These are phyloP conservation scores for Lophius piscatorius DNA, from an alignment of 2,113 vertebrate genomes.

Conservation along the genomic window DNA sequence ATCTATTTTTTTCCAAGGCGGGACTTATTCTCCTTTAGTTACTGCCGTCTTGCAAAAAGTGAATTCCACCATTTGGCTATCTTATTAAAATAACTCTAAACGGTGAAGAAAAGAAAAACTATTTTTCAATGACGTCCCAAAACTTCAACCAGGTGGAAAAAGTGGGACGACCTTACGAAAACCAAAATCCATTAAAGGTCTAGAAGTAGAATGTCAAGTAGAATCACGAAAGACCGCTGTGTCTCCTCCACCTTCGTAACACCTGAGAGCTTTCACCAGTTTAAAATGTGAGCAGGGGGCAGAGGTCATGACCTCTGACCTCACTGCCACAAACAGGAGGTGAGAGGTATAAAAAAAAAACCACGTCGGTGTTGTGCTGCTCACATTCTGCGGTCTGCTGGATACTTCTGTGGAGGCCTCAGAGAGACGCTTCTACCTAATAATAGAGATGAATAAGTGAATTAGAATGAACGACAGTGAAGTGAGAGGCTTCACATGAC, in stretches of 20 bases:
- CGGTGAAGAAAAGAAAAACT: too few relatives aligned
- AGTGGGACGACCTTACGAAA: too few relatives aligned
- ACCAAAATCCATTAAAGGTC: too few relatives aligned
- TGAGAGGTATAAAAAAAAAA: not conserved
- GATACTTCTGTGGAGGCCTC: not conserved
- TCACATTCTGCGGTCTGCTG: not conserved
- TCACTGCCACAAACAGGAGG: not conserved
- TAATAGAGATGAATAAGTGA: conserved; percentile 25
- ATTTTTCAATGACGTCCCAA: too few relatives aligned
- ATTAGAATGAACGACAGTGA: not conserved
- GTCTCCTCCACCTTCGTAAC: conserved; percentile 1
- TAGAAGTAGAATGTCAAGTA: not conserved
- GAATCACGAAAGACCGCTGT: not conserved
- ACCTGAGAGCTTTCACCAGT: conserved; percentile 10
- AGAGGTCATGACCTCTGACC: not conserved
- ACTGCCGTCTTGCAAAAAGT: too few relatives aligned
- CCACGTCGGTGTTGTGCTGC: not conserved
- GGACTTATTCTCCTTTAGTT: too few relatives aligned
- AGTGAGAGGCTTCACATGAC: too few relatives aligned
- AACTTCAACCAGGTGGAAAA: too few relatives aligned
- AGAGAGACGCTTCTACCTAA: conserved; percentile 10
- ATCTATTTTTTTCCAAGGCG: too few relatives aligned
- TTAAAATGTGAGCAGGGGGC: not conserved
- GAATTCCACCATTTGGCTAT: too few relatives aligned
- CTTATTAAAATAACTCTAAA: too few relatives aligned